phyloP scores from a whole-genome alignment of 2,113 vertebrate species.

The Macheiramphus alcinus region DNA sequence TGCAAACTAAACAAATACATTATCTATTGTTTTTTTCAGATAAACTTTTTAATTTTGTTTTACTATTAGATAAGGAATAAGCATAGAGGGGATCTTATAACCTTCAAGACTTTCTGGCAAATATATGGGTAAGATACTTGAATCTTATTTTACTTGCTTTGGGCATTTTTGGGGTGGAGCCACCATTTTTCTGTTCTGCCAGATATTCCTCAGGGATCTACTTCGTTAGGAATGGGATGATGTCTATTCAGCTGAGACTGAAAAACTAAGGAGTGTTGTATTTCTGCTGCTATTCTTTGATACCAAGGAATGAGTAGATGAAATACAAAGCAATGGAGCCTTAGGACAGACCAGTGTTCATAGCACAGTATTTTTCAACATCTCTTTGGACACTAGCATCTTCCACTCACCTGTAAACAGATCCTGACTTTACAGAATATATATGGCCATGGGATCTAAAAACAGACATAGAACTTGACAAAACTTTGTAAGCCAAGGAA shows the following conservation, averaged over 20 bases:
- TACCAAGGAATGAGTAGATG: neutral
- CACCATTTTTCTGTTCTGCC: neutral
- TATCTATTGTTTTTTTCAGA: neutral
- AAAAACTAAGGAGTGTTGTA: neutral
- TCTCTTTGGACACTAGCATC: neutral
- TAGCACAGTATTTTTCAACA: neutral
- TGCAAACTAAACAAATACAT: neutral
- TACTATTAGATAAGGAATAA: neutral
- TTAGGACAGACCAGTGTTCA: neutral
- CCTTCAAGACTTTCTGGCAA: neutral
- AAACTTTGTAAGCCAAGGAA: neutral
- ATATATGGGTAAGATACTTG: neutral
- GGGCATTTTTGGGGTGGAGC: neutral
- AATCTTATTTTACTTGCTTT: neutral
- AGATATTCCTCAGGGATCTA: neutral
- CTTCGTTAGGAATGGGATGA: neutral
- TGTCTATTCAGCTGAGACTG: neutral
- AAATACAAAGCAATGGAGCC: neutral
- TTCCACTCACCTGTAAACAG: neutral
- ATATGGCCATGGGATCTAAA: neutral
- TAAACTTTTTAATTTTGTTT: neutral
- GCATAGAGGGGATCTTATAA: neutral
- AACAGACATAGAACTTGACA: neutral
- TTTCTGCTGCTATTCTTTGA: neutral
- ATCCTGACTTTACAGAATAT: neutral